Percentiles rank a stretch among this genome's conserved stretches.
phyloP scores from a whole-genome alignment of 2,797 vertebrate species.

The Cygnus olor region DNA sequence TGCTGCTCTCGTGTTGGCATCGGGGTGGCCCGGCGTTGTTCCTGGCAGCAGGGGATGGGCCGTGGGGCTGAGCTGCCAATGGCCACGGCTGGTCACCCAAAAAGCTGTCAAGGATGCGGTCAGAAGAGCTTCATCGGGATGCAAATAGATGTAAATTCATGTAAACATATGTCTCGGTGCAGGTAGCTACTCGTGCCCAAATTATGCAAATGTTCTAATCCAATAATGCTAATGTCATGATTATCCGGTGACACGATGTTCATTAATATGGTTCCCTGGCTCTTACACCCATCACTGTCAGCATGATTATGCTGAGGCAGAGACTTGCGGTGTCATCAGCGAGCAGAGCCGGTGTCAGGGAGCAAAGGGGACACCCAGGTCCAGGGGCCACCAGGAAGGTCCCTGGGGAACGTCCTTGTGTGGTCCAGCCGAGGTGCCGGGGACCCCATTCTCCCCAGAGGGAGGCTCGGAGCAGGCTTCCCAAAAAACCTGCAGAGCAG shows the following conservation, averaged over 20 bases:
- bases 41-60: background rate
- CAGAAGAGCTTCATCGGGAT: background rate
- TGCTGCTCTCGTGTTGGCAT: background rate
- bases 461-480: background rate
- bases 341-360: background rate
- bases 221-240: constrained; percentile 60
- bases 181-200: constrained; percentile 58
- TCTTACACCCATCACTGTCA: constrained; percentile 49
- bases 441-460: background rate
- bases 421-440: background rate
- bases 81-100: background rate
- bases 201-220: constrained; percentile 63
- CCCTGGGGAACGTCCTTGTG: fast-evolving
- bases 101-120: background rate
- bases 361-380: background rate
- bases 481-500: background rate
- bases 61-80: background rate
- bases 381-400: background rate
- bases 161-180: constrained; percentile 34
- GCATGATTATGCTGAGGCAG: background rate
- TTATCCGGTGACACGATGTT: constrained; percentile 40
- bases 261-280: constrained; percentile 35
- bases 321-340: background rate
- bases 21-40: background rate
- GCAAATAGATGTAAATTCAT: constrained; percentile 63